Percentiles rank a stretch among this genome's conserved stretches.
Conservation (phyloP, 2,888 invertebrate species). For the Cynaeus angustus region DNA sequence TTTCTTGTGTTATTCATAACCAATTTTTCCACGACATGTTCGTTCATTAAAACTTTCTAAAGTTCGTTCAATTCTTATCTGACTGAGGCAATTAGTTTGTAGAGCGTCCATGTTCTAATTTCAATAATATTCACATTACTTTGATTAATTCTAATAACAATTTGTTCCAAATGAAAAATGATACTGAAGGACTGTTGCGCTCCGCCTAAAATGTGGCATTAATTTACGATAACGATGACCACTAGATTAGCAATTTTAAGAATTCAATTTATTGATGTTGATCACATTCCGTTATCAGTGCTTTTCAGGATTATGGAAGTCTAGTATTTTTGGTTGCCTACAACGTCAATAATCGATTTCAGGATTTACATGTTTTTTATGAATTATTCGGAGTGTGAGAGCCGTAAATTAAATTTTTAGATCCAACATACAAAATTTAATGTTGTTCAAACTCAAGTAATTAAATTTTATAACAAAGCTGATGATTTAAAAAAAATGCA, state of each 20-base stretch:
- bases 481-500: no score
- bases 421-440: background rate
- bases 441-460: background rate
- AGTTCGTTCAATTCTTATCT: background rate
- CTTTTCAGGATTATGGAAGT: background rate
- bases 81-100: background rate
- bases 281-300: no score
- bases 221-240: conserved; percentile 11
- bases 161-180: conserved; percentile 1
- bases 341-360: background rate
- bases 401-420: background rate
- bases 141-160: background rate
- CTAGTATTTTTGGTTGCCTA: background rate
- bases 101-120: background rate
- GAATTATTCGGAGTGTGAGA: background rate
- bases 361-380: conserved; percentile 15
- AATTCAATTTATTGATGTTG: background rate
- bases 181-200: background rate
- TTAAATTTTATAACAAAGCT: no score
- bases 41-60: background rate
- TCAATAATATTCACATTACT: conserved; percentile 4
- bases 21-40: background rate
- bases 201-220: background rate
- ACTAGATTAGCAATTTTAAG: background rate
- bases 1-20: background rate